These are phyloP conservation scores for Anthrax anthrax DNA, from an alignment of 2,888 invertebrate species.

Conservation along the genomic window DNA sequence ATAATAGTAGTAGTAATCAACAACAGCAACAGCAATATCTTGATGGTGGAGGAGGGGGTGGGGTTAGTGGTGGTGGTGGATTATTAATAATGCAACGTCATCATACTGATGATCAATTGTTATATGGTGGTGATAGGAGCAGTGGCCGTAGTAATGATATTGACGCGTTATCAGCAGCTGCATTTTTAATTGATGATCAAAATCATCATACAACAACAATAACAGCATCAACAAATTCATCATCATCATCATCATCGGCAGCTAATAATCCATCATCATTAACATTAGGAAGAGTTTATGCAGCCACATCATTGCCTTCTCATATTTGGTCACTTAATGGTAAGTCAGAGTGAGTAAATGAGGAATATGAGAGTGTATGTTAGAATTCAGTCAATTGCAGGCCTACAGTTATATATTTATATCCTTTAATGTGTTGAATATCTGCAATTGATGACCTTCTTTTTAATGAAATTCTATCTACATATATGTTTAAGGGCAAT, in stretches of 20 bases:
- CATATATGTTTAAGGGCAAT: too few species aligned
- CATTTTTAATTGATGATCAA: conserved; percentile 26
- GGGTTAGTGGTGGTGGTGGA: too few species aligned
- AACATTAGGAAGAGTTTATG: conserved; percentile 63
- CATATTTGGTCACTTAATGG: conserved; percentile 88
- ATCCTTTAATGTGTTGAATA: too few species aligned
- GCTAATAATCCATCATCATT: conserved; percentile 26
- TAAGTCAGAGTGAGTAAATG: conserved; percentile 36
- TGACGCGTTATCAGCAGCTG: conserved; percentile 20
- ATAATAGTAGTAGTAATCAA: too few species aligned
- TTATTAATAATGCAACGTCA: conserved; percentile 13
- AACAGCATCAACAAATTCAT: conserved; percentile 24
- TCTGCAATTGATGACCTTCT: too few species aligned
- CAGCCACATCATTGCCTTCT: conserved; percentile 78
- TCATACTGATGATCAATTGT: conserved; percentile 6
- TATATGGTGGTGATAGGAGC: conserved; percentile 34
- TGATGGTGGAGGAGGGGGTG: too few species aligned
- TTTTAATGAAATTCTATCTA: too few species aligned
- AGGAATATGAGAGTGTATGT: too few species aligned
- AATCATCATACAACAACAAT: conserved; percentile 28
- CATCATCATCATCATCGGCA: conserved; percentile 27
- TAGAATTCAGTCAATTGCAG: too few species aligned
- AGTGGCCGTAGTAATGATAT: conserved; percentile 29
- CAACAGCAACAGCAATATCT: too few species aligned
- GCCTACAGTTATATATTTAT: too few species aligned